phyloP scores from a whole-genome alignment of 2,113 vertebrate species.

The Scomber japonicus region DNA sequence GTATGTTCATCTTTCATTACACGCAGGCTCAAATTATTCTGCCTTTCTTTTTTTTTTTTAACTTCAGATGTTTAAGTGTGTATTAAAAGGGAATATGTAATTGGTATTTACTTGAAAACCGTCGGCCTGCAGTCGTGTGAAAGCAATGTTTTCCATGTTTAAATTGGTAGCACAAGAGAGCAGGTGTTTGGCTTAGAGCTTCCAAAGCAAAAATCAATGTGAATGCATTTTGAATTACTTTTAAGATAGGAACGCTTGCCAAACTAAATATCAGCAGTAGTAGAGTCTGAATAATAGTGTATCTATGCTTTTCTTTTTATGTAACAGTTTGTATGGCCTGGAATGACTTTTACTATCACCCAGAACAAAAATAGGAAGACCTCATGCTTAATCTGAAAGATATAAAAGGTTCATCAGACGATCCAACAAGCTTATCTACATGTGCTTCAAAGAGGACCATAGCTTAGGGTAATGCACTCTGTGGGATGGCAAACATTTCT shows the following conservation, averaged over 20 bases:
- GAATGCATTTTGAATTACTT: constrained; percentile 39
- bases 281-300: neutral
- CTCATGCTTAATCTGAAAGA: neutral
- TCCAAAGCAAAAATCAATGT: constrained; percentile 42
- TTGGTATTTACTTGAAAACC: constrained; percentile 50
- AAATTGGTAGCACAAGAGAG: constrained; percentile 35
- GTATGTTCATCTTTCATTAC: constrained; percentile 28
- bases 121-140: constrained; percentile 14
- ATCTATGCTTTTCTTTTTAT: neutral
- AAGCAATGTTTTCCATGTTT: constrained; percentile 49
- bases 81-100: constrained; percentile 61
- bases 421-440: neutral
- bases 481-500: too few relatives aligned
- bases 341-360: neutral
- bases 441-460: neutral
- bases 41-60: constrained; percentile 1
- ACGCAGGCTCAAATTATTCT: neutral
- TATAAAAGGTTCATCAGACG: neutral
- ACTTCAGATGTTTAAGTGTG: constrained; percentile 25
- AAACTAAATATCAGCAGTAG: neutral
- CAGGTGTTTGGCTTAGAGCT: constrained; percentile 28
- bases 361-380: neutral
- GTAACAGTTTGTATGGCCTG: neutral
- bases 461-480: neutral
- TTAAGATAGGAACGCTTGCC: neutral